Evolutionary conservation across 2,113 vertebrate genomes (phyloP).

Genomic region (Cardinalis cardinalis): DNA sequence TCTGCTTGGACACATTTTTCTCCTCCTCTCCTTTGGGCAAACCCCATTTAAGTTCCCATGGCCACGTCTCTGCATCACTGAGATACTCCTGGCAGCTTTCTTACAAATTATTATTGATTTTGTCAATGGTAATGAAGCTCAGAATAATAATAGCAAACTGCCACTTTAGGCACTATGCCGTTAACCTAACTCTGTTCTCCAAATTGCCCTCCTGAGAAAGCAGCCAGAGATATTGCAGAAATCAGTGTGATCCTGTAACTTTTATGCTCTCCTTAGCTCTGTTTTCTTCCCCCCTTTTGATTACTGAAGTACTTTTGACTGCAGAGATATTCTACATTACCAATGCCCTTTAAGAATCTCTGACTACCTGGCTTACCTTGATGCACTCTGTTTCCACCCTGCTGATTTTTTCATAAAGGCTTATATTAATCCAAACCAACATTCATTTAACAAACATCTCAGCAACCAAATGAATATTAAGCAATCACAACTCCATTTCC

Average conservation of each 20-base stretch:
- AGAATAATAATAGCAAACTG: neutral
- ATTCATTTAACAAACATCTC: neutral
- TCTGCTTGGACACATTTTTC: fast-evolving
- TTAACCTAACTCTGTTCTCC: neutral
- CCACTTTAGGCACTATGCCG: neutral
- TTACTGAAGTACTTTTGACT: neutral
- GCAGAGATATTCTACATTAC: neutral
- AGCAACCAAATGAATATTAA: neutral
- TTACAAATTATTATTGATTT: neutral
- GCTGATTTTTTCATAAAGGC: neutral
- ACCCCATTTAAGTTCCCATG: neutral
- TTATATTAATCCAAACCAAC: neutral
- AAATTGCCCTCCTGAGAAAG: neutral
- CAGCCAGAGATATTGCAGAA: neutral
- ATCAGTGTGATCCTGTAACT: neutral
- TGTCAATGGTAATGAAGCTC: neutral
- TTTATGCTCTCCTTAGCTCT: neutral
- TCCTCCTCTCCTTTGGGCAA: neutral
- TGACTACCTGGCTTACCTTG: neutral
- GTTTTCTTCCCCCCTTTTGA: fast-evolving
- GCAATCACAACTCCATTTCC: neutral
- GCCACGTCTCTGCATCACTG: fast-evolving
- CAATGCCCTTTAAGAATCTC: neutral
- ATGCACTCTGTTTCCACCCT: neutral
- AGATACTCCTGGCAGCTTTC: neutral